Evolutionary conservation across 2,888 invertebrate genomes (phyloP), one percentile per base, ranked within the genome.

Genomic region (Danaus chrysippus): DNA sequence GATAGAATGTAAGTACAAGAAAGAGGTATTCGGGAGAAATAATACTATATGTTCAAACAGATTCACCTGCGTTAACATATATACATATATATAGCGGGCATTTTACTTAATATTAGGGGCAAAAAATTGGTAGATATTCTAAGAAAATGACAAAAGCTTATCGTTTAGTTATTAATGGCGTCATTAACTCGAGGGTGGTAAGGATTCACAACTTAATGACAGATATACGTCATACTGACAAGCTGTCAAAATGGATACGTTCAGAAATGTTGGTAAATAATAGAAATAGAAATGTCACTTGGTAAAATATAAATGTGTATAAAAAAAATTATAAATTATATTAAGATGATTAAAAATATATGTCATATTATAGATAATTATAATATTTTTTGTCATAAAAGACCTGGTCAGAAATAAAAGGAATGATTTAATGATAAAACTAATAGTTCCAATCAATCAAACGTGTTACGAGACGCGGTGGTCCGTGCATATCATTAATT

Each of bases 291-390:
- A 34, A 34, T 34, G 23, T 34, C 23, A 34, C 23, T 34, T 1
- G 6, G 23, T 34, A 34, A 49, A 2, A 17, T 49, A 49, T 49
- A 17, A 17, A 1, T 17, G 49, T 17, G 1, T 49, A 49, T 15
- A 2, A n/a, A 44, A 13, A 44, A 65, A 61, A 63, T 65, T 65
- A 59, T 67, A 67, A 68, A 66, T 68, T 65, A 64, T 62, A 68
- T 63, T 56, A 63, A 64, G 80, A 82, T 82, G 86, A 79, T 81
- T 77, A 78, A 78, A 73, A 75, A 6, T 34, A 34, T 5, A 34
- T 5, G 23, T 34, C 23, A 34, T 34, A 34, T 34, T 34, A 6
- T 34, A 8, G 23, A 34, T 34, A 34, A 6, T 34, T 34, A 34
- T 34, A 34, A 1, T 3, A 23, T 23, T 34, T 34, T 34, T 5